Base-by-base conservation (phyloP, 2,797 vertebrate species). In the Peromyscus attwateri region DNA sequence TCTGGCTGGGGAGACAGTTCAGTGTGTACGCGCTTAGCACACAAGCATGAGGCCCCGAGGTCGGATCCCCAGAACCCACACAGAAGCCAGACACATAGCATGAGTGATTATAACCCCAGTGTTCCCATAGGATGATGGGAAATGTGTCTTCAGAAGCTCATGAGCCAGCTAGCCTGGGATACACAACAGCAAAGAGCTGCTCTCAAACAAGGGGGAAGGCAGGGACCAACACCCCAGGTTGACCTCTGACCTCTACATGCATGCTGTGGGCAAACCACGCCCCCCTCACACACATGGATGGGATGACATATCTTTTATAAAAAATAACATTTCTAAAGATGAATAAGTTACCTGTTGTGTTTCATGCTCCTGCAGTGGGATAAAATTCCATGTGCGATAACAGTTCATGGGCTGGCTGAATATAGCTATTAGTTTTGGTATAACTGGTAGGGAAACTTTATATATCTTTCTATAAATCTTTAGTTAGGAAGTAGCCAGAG, bases 381-480 rank as follows among this genome's bases (percentile, higher is more conserved):
- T 76, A 14, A 82, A 52, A 71, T 73, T 55, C 52, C 85, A 10
- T 71, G 76, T 82, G 34, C 85, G 55, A 57, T 10, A 92, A 2
- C 27, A 34, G 34, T 66, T 60, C 40, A 49, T 81, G 73, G 49
- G 49, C 62, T 85, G 34, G 84, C 49, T 77, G 75, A 92, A 90
- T 70, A 23, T 62, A 62, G 60, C 29, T 92, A 6, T 96, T 80
- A 80, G 3, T 90, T 37, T 57, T 55, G 34, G 14, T 79, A 70
- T 31, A 94, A 73, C 31, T 76, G 66, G 60, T 52, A 13, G 12
- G 40, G 77, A 94, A 89, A 80, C 64, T 52, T 89, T 90, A 52
- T 85, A 80, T 87, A 49, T 89, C n/a, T 87, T 85, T 77, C 68
- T 40, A 73, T 79, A 89, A 87, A 34, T 60, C 13, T 76, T 94